Evolutionary conservation across 2,888 invertebrate genomes (phyloP), one percentile per base, ranked within the genome.

Genomic region (Branchellion lobata): DNA sequence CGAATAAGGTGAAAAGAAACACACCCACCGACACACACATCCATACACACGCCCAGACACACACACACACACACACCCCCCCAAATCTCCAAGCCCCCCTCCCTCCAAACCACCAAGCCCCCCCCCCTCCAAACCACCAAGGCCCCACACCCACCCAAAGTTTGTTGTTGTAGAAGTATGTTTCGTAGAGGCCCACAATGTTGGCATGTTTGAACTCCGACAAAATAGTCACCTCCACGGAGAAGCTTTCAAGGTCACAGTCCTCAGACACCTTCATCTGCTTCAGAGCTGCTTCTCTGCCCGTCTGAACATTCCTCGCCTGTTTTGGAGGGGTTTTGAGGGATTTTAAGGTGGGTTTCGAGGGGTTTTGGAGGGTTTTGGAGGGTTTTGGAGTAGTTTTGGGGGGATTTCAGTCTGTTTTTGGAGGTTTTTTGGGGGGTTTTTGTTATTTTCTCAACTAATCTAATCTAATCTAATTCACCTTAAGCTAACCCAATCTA

Each of bases 211-310:
- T 92, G 86, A 94, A 95, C 86, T 96, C 96, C 0, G 93, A 92
- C 80, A 99, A 90, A 86, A 99, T 99, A 89, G 99, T 98, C 84
- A 99, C 98, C 90, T 99, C 99, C 77, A 99, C 95, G 89, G 96
- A 94, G 88, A 98, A 98, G 89, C 99, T 98, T 68, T 96, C 94
- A 75, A 99, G 90, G 86, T 98, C 97, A 87, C 98, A 98, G 88
- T 99, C 98, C 83, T 94, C 94, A 89, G 96, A 95, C 40, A 99
- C 90, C 76, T 95, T 92, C 87, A 97, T 96, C 92, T 96, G 94
- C 90, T 98, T 98, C 53, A 97, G 94, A 40, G 97, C 97, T 31
- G 88, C 86, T 33, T 93, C 91, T 85, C 92, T 91, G 79, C 91
- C 92, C 29, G 92, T 93, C n/a, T 21, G 33, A n/a, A 78, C 75